Conservation (phyloP, 2,797 vertebrate species). For the Eospalax fontanierii region DNA sequence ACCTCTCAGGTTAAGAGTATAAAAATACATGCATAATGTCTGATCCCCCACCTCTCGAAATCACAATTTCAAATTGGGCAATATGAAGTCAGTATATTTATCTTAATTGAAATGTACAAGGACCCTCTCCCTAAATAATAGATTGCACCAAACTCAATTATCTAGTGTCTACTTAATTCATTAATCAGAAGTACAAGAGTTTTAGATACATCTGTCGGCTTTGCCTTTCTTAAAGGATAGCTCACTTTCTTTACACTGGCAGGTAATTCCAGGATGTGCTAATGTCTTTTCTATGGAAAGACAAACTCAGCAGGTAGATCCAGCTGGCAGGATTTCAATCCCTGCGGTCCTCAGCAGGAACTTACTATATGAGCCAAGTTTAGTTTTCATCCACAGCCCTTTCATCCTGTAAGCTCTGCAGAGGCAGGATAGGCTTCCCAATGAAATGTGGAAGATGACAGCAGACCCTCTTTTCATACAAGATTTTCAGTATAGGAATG, state of each 20-base stretch:
- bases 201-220: background rate
- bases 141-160: background rate
- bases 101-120: slow-evolving; percentile 44
- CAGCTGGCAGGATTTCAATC: slow-evolving; percentile 26
- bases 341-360: slow-evolving; percentile 27
- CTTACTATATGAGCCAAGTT: slow-evolving; percentile 18
- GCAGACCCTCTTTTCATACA: background rate
- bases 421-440: background rate
- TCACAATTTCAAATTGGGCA: background rate
- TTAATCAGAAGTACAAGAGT: slow-evolving; percentile 28
- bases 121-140: background rate
- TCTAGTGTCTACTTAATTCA: background rate
- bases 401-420: background rate
- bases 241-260: slow-evolving; percentile 29
- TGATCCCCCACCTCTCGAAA: background rate
- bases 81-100: background rate
- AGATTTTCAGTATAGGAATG: background rate
- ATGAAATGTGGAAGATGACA: background rate
- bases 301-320: slow-evolving; percentile 72
- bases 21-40: background rate
- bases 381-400: background rate
- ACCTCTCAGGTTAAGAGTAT: background rate
- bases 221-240: background rate
- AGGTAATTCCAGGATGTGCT: slow-evolving; percentile 54
- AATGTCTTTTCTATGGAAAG: slow-evolving; percentile 73